Evolutionary conservation across 2,888 invertebrate species (phyloP).

Genomic region (Caenorhabditis afra): DNA sequence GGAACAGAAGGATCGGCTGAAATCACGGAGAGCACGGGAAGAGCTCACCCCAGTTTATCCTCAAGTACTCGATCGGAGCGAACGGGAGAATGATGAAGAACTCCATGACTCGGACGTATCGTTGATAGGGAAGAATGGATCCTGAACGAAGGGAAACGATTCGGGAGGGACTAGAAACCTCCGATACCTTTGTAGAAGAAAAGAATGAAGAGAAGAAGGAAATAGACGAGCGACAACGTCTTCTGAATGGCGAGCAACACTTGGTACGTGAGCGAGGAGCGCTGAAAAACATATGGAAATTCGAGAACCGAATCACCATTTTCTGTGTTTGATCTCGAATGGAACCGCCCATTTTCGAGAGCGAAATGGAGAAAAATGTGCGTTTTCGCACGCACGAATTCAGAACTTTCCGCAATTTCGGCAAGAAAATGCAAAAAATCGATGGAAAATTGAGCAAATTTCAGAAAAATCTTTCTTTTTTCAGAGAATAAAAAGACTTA

Average conservation of each 20-base stretch:
- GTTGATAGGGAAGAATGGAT: constrained; percentile 64
- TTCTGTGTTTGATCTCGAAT: constrained; percentile 14
- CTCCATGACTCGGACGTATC: constrained; percentile 71
- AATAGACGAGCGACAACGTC: constrained; percentile 53
- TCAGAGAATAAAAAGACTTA: constrained; percentile 19
- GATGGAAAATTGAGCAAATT: too few relatives aligned
- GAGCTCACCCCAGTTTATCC: constrained; percentile 73
- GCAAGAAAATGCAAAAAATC: too few relatives aligned
- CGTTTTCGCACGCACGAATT: too few relatives aligned
- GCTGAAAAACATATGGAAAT: constrained; percentile 42
- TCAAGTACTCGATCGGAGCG: constrained; percentile 70
- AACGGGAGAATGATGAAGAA: constrained; percentile 69
- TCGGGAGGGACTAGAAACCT: neutral
- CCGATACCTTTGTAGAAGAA: constrained; percentile 60
- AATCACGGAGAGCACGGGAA: neutral
- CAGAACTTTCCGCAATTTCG: too few relatives aligned
- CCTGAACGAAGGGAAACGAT: constrained; percentile 61
- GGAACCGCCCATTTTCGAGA: neutral
- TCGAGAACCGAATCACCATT: neutral
- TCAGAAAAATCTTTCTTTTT: too few relatives aligned
- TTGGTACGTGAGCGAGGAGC: constrained; percentile 65
- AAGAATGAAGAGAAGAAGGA: constrained; percentile 49
- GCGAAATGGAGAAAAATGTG: neutral
- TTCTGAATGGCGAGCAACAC: constrained; percentile 51
- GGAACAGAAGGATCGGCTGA: too few relatives aligned